Base-by-base conservation (phyloP, 2,888 invertebrate species). In the Phymatocera aterrima region DNA sequence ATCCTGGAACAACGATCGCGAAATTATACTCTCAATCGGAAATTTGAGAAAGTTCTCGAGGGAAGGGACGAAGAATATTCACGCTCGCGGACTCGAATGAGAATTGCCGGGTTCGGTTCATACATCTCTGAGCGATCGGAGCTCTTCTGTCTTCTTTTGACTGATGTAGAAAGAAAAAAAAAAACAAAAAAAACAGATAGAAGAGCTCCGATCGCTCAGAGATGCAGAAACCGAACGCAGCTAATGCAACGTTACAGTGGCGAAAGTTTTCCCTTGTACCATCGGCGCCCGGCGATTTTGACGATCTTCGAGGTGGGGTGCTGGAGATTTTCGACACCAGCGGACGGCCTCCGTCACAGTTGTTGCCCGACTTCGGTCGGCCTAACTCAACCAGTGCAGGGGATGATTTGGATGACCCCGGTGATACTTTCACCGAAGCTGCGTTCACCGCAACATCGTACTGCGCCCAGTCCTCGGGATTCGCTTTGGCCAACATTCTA, bases 401-500 rank as follows among this genome's bases (percentile, higher is more conserved):
- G 51, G 72, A 72, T 12, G 72, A 34, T 24, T 51, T 34, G 34
- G 48, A 24, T 31, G 75, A 60, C 15, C 15, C 57, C 2, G 54
- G 57, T 28, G 75, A 40, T n/a, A 24, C 37, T 54, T 54, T 72
- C 15, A 3, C 8, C 3, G 21, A 6, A 4, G 51, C 31, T 34
- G 34, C 4, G 37, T 51, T 54, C 8, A 54, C 51, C 10, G 34
- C 34, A 18, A 57, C 24, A n/a, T 60, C 57, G 18, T 57, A 75
- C 46, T 75, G 57, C 57, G 75, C 54, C 78, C 78, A 70, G n/a
- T 78, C 61, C 28, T 74, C 74, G 5, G 78, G 74, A 21, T 78
- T 31, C 15, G 61, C 78, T 18, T 60, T 48, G 21, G 72, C 65
- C 28, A 78, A 57, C 75, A 75, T 75, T 75, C 57, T 75, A 15